Evolutionary conservation across 1,140 invertebrate species (phyloP), one percentile per base, ranked within the genome.

Genomic region (Neoseiulus cucumeris): DNA sequence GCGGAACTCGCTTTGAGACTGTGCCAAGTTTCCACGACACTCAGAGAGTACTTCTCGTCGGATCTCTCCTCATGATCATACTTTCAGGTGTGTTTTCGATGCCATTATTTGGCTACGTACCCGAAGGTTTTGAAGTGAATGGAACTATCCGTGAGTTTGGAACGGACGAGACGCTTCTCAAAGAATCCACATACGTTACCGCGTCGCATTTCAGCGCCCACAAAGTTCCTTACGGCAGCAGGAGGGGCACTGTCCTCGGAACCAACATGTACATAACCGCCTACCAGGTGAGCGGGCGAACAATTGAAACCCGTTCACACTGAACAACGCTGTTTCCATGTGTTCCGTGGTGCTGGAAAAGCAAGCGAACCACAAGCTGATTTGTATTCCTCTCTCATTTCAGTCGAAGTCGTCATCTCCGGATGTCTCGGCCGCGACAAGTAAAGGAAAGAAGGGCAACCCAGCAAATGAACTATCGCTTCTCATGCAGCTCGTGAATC

Each of bases 201-300:
- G 51, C 51, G 33, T 59, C 51, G 51, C 51, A 59, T 25, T 59
- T 59, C 22, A 59, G 51, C 33, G 51, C 51, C 22, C 22, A 59
- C 51, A 59, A 59, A 25, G 51, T 59, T 59, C 51, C 51, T 2
- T 59, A 59, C 33, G 14, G 51, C 14, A 59, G 51, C 51, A 12
- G 51, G 22, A 25, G 51, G 22, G 51, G 51, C 25, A 59, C 51
- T 20, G 51, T 59, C 4, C 51, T 59, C 9, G 51, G 51, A 14
- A 59, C 51, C 4, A 59, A 59, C 22, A 59, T 59, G 51, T 59
- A 59, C 22, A 59, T 20, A 17, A 59, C 51, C 14, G 51, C 51
- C 6, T 59, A 59, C 33, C 51, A 59, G 51, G 51, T 59, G 17
- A 28, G 45, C 9, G 33, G 33, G 33, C 4, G 33, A 39, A 6